Evolutionary conservation across 2,888 invertebrate species (phyloP), one percentile per base, ranked within the genome.

Genomic region (Stenchaetothrips biformis): DNA sequence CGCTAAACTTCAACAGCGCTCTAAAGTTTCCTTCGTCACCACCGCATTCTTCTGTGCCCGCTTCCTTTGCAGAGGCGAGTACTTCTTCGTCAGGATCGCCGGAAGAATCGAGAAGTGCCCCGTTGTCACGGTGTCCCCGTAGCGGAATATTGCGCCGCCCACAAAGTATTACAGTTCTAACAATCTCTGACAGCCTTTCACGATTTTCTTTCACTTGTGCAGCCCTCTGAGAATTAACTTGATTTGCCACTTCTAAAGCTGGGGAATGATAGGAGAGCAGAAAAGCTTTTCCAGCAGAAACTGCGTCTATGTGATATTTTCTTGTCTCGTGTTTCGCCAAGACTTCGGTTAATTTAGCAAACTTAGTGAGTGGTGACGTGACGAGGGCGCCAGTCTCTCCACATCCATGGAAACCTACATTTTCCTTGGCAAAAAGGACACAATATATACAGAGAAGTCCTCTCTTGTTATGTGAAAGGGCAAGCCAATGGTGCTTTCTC

Each of bases 111-210:
- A 77, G n/a, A 49, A 83, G 80, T 4, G 9, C 48, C 13, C 82
- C 82, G 78, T 82, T 81, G 80, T 82, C 83, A n/a, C 82, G 81
- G 74, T 84, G 83, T 18, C 84, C 84, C 79, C 83, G 79, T 48
- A 84, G 82, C n/a, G 83, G 77, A 80, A 84, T 84, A 79, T 84
- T 84, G 81, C 84, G 84, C 47, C 82, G 81, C 9, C 84, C 84
- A 77, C 82, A 81, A 62, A 84, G 83, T 13, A 84, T 83, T 7
- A 83, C 80, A 4, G 81, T 82, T 48, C 80, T 80, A 81, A 82
- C 53, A 21, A 83, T 84, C 21, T 82, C 82, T 74, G 48, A 47
- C 21, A 83, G 79, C 8, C 82, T 74, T 16, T 81, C 79, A 27
- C 80, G 53, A 80, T 81, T 81, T 80, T 81, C 81, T 80, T 18